Percentiles rank a stretch among this genome's conserved stretches.
Evolutionary conservation across 2,113 vertebrate species (phyloP).

Genomic region (Blennius ocellaris): DNA sequence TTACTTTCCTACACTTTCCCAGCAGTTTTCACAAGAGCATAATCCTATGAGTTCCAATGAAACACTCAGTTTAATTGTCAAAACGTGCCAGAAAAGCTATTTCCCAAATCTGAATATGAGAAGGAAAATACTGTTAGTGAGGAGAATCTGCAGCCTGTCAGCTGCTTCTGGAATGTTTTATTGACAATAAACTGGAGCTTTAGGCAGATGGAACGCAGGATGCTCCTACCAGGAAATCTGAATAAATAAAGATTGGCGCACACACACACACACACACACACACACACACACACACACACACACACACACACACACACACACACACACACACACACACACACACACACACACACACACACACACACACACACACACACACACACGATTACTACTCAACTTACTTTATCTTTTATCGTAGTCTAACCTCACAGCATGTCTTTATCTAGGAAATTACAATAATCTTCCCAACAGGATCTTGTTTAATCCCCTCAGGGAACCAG

Average conservation of each 20-base stretch:
- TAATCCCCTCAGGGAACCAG: no score
- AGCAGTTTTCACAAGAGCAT: slow-evolving; percentile 1
- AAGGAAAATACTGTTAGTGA: slow-evolving; percentile 45
- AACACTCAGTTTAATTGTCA: slow-evolving; percentile 22
- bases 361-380: no score
- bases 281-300: slow-evolving; percentile 6
- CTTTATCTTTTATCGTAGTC: no score
- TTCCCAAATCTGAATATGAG: slow-evolving; percentile 45
- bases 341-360: no score
- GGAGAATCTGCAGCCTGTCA: slow-evolving; percentile 1
- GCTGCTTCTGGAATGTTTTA: slow-evolving; percentile 32
- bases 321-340: no score
- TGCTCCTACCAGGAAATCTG: slow-evolving; percentile 37
- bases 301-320: not conserved
- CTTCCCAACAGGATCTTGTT: no score
- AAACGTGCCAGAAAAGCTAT: slow-evolving; percentile 14
- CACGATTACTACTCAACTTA: no score
- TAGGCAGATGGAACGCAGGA: slow-evolving; percentile 37
- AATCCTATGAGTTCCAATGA: slow-evolving; percentile 2
- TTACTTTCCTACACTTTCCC: not conserved
- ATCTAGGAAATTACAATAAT: no score
- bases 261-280: slow-evolving; percentile 18
- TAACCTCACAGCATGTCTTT: no score
- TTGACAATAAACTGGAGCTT: slow-evolving; percentile 32
- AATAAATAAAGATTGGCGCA: slow-evolving; percentile 5